Evolutionary conservation across 2,888 invertebrate genomes (phyloP).

Genomic region (Stegophylla sp.): DNA sequence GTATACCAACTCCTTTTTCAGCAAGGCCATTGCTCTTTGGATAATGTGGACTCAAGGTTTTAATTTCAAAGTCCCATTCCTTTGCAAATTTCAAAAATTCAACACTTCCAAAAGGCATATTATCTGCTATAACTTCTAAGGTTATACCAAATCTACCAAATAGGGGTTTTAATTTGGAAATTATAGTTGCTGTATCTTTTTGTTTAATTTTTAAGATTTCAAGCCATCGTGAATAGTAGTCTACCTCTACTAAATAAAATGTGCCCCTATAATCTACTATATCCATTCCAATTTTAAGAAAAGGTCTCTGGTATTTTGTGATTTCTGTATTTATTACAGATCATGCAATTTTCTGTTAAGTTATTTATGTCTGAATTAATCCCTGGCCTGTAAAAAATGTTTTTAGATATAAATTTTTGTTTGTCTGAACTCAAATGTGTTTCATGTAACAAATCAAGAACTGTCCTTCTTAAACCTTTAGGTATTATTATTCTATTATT

Average conservation of each 20-base stretch:
- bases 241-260: constrained; percentile 50
- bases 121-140: constrained; percentile 34
- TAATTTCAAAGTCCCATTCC: constrained; percentile 51
- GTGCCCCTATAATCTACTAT: constrained; percentile 34
- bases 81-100: constrained; percentile 50
- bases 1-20: constrained; percentile 52
- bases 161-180: constrained; percentile 26
- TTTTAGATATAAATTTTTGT: too few species aligned
- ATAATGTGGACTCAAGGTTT: constrained; percentile 58
- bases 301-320: too few species aligned
- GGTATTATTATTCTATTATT: too few species aligned
- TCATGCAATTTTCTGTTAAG: too few species aligned
- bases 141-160: constrained; percentile 54
- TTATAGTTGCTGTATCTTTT: constrained; percentile 2
- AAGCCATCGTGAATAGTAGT: constrained; percentile 50
- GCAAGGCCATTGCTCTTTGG: constrained; percentile 59
- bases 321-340: too few species aligned
- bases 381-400: too few species aligned
- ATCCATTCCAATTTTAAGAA: constrained; percentile 44
- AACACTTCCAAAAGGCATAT: constrained; percentile 55
- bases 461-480: too few species aligned
- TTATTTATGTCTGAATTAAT: too few species aligned
- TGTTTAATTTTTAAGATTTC: constrained; percentile 22
- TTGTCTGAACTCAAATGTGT: too few species aligned
- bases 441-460: too few species aligned